Percentiles rank a stretch among this genome's conserved stretches.
These are phyloP conservation scores for Caenorhabditis sp. DNA, from an alignment of 2,888 invertebrate genomes.

Conservation along the genomic window DNA sequence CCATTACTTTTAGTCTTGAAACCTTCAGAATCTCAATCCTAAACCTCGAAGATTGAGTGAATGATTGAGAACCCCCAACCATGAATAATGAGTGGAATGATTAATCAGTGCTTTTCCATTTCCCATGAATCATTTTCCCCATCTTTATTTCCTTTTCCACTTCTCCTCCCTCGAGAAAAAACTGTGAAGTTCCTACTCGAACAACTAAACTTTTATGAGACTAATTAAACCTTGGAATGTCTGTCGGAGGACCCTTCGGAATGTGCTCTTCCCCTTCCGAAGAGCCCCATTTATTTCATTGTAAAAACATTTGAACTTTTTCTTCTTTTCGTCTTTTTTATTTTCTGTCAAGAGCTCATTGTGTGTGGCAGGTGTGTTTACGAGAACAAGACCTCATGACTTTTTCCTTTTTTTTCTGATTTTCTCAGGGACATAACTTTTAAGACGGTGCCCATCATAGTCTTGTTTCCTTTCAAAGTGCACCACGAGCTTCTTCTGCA, in stretches of 20 bases:
- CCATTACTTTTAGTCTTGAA: too few species aligned
- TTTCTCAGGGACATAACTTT: neutral
- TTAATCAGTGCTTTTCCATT: neutral
- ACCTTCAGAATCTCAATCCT: neutral
- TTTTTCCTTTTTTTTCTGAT: neutral
- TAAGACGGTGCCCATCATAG: neutral
- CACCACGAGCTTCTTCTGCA: constrained; percentile 1
- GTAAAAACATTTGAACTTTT: constrained; percentile 58
- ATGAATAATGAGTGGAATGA: constrained; percentile 29
- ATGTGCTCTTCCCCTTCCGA: neutral
- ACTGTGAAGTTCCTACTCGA: neutral
- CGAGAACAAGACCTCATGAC: constrained; percentile 29
- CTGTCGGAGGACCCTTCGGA: neutral
- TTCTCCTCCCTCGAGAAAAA: neutral
- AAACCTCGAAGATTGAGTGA: constrained; percentile 5
- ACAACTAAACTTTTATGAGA: constrained; percentile 30
- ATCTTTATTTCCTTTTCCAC: neutral
- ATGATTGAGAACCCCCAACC: neutral
- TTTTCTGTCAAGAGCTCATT: neutral
- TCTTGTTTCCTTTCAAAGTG: constrained; percentile 11
- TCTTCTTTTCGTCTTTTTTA: constrained; percentile 6
- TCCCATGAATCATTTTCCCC: constrained; percentile 16
- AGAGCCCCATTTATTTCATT: constrained; percentile 26
- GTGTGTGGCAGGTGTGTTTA: constrained; percentile 51
- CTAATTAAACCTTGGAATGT: constrained; percentile 31